These are phyloP conservation scores for Limonius californicus DNA, from an alignment of 1,140 invertebrate species.

Conservation along the genomic window DNA sequence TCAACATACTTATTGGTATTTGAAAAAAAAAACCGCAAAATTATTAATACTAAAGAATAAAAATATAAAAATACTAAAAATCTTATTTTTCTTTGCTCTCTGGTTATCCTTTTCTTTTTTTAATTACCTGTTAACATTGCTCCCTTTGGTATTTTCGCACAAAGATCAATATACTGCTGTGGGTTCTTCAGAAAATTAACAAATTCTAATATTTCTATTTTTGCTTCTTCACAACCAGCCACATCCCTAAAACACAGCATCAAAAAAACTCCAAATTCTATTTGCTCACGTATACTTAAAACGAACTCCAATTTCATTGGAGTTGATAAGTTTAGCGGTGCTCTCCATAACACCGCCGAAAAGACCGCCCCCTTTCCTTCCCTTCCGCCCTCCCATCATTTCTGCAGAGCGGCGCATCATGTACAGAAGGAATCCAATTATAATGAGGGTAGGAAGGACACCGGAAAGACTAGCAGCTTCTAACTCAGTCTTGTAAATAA, in stretches of 20 bases:
- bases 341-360: no score
- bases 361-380: constrained; percentile 75
- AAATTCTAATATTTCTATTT: constrained; percentile 99
- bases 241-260: constrained; percentile 66
- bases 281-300: no score
- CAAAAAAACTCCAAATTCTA: constrained; percentile 43
- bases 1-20: no score
- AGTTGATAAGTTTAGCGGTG: constrained; percentile 93
- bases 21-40: no score
- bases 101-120: no score
- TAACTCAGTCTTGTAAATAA: constrained; percentile 94
- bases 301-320: constrained; percentile 89
- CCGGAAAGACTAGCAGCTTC: constrained; percentile 71
- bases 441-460: constrained; percentile 65
- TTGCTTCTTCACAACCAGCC: constrained; percentile 99
- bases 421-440: no score
- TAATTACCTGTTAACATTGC: constrained; percentile 75
- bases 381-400: constrained; percentile 75
- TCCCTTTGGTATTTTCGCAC: constrained; percentile 98
- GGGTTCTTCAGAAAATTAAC: constrained; percentile 99
- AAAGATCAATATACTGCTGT: constrained; percentile 95
- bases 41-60: no score
- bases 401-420: constrained; percentile 77
- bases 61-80: no score
- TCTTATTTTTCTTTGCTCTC: no score